Conservation (phyloP, 2,888 invertebrate species). For the Chrysomela aeneicollis region DNA sequence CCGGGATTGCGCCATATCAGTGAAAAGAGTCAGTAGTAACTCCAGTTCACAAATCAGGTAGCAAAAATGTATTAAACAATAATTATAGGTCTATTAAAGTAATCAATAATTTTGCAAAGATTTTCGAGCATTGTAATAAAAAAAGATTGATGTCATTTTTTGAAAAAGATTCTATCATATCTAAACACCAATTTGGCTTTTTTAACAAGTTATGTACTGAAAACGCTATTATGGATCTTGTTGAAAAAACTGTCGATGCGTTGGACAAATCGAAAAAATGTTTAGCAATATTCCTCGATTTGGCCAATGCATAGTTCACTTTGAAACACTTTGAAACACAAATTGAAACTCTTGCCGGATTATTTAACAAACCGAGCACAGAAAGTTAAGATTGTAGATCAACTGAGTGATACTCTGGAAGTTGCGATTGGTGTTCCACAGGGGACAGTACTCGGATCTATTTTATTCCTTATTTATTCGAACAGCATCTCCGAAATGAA, state of each 20-base stretch:
- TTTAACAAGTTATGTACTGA: conserved; percentile 11
- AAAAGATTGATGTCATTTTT: conserved; percentile 11
- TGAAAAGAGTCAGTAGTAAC: conserved; percentile 9
- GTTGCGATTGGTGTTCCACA: conserved; percentile 13
- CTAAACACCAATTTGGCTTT: conserved; percentile 12
- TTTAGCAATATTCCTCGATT: conserved; percentile 13
- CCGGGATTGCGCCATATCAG: neutral
- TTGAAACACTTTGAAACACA: neutral
- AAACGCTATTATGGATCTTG: conserved; percentile 11
- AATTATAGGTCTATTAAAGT: neutral
- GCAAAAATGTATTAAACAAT: conserved; percentile 1
- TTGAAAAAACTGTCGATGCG: conserved; percentile 18
- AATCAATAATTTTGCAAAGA: conserved; percentile 6
- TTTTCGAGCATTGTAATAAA: conserved; percentile 7
- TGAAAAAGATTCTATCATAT: conserved; percentile 17
- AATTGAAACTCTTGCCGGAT: neutral
- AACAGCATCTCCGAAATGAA: conserved; percentile 17
- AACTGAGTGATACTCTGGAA: conserved; percentile 3
- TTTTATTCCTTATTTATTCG: conserved; percentile 13
- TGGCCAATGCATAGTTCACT: conserved; percentile 6
- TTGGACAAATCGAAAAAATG: conserved; percentile 15
- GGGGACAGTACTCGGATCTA: conserved; percentile 10
- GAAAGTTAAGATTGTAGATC: neutral
- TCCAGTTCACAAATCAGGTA: neutral
- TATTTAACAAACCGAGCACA: conserved; percentile 5